Evolutionary conservation across 1,140 invertebrate species (phyloP).

Genomic region (Zaprionus africanus): DNA sequence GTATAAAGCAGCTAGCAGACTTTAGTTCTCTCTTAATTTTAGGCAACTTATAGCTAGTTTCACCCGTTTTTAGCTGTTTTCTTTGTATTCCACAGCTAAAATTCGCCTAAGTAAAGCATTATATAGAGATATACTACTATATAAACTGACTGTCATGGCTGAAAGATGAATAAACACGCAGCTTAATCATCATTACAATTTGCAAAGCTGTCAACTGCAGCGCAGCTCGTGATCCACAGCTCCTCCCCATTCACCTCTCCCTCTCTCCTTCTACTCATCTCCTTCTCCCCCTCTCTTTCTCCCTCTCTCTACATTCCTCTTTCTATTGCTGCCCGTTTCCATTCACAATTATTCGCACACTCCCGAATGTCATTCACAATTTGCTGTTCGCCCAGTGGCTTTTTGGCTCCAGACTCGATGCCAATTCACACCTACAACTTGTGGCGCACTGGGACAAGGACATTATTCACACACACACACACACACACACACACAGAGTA

Average conservation of each 20-base stretch:
- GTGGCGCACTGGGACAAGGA: conserved; percentile 50
- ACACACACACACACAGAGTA: not conserved
- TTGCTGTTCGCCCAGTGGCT: conserved; percentile 57
- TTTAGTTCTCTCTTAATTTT: too few species aligned
- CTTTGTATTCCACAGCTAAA: too few species aligned
- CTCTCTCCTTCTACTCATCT: not conserved
- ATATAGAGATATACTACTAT: too few species aligned
- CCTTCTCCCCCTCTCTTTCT: too few species aligned
- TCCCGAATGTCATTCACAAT: conserved; percentile 18
- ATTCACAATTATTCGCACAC: conserved; percentile 20
- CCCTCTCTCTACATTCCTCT: not conserved
- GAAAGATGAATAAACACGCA: not conserved
- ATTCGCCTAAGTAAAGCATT: too few species aligned
- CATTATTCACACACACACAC: conserved; percentile 25
- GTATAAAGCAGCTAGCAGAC: too few species aligned
- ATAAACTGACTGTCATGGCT: not conserved
- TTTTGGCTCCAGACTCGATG: conserved; percentile 65
- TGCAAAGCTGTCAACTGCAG: conserved; percentile 15
- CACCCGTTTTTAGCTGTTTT: too few species aligned
- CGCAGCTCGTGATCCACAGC: conserved; percentile 1
- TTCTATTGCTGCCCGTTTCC: not conserved
- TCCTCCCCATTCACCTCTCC: not conserved
- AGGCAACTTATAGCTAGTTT: too few species aligned
- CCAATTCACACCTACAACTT: conserved; percentile 61
- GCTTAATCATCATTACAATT: conserved; percentile 20